Base-by-base conservation (phyloP, 2,888 invertebrate species). In the Cyclophora albipunctata region DNA sequence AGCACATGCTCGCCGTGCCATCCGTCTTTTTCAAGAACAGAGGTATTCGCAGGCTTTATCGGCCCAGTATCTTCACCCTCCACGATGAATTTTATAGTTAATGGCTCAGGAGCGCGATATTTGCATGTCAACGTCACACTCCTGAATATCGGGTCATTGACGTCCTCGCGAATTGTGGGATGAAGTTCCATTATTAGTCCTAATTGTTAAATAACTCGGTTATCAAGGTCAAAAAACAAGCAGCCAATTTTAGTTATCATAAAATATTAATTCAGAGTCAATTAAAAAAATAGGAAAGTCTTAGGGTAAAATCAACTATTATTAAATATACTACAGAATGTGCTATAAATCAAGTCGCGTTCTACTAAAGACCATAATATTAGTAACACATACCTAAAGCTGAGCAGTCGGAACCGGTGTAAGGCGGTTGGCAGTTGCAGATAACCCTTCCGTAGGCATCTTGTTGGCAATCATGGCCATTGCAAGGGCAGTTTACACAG, bases 401-500 rank as follows among this genome's bases (percentile, higher is more conserved):
- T 2, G 80, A 74, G 73, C 94, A 96, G 66, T 91, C 91, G 34
- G 87, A 79, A 50, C 96, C 96, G 0, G 86, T 85, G 77, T 91
- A 95, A 3, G 94, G 94, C 2, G 91, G 87, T 42, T 84, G 83
- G 71, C 96, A 96, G 63, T 91, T 87, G 70, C 96, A 96, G 5
- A 90, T 80, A 2, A 95, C 91, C 56, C 91, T 85, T 7, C 89
- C 86, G 57, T 90, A 84, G 7, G 87, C 79, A 37, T 83, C 88
- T 40, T 91, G 70, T 53, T 85, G 82, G 67, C 95, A 95, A 59
- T 93, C 92, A 57, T 92, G 91, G n/a, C 91, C 91, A 68, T 92
- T 93, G 79, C 98, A 98, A 3, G 93, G 93, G 67, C 97, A 98
- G 37, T 73, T 83, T 3, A 81, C 83, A 64, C 96, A 94, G n/a